Percentiles rank a stretch among this genome's conserved stretches.
These are phyloP conservation scores for Oreochromis grahami DNA, from an alignment of 2,797 vertebrate species.

Conservation along the genomic window DNA sequence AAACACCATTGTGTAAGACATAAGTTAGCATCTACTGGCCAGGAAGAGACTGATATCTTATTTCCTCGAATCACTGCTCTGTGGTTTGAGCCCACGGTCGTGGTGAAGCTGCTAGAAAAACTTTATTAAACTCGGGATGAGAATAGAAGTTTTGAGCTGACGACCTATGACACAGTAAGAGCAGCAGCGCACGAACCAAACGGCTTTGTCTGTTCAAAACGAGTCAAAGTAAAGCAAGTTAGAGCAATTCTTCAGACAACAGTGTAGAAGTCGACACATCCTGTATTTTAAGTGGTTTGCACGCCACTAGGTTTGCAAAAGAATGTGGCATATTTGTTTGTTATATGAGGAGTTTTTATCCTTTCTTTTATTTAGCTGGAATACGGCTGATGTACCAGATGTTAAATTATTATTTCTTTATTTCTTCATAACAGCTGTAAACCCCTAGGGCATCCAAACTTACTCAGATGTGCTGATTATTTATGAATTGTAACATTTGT, in stretches of 20 bases:
- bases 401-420: background rate
- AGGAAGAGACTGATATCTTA: background rate
- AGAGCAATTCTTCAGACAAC: background rate
- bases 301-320: background rate
- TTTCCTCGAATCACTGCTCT: slow-evolving; percentile 11
- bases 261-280: background rate
- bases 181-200: slow-evolving; percentile 3
- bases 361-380: background rate
- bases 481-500: background rate
- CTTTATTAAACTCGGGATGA: background rate
- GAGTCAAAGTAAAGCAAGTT: background rate
- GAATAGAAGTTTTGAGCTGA: background rate
- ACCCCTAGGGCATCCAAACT: background rate
- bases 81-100: background rate
- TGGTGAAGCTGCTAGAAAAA: background rate
- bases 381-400: background rate
- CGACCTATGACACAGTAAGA: background rate
- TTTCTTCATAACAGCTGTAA: background rate
- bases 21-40: background rate
- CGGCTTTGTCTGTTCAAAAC: background rate
- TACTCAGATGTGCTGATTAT: background rate
- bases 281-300: background rate
- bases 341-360: background rate
- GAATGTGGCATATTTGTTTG: background rate
- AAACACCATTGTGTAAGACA: slow-evolving; percentile 39